Conservation (phyloP, 1,140 invertebrate genomes). For the Drosophila melanogaster region DNA sequence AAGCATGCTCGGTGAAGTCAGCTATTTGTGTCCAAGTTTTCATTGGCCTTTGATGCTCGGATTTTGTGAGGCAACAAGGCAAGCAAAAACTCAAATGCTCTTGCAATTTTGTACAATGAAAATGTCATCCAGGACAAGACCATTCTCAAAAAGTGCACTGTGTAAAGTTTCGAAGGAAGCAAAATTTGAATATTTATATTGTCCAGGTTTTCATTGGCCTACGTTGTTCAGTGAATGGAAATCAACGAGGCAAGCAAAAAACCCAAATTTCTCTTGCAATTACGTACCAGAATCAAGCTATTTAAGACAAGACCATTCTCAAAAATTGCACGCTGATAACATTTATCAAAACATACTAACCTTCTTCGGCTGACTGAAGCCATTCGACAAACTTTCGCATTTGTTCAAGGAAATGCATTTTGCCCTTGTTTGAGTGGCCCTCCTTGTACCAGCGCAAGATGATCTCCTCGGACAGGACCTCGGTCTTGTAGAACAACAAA, state of each 20-base stretch:
- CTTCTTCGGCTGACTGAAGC: slow-evolving; percentile 98
- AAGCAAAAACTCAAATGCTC: slow-evolving; percentile 79
- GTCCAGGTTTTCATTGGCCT: slow-evolving; percentile 83
- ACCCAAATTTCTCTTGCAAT: slow-evolving; percentile 68
- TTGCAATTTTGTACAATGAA: slow-evolving; percentile 75
- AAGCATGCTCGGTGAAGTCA: slow-evolving; percentile 16
- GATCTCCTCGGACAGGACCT: slow-evolving; percentile 95
- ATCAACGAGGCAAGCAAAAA: slow-evolving; percentile 83
- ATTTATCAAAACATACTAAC: slow-evolving; percentile 68
- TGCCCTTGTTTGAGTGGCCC: slow-evolving; percentile 96
- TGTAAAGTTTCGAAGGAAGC: not conserved
- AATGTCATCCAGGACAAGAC: slow-evolving; percentile 42
- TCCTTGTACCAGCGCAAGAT: slow-evolving; percentile 98
- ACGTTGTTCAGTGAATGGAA: slow-evolving; percentile 36
- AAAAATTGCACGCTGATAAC: slow-evolving; percentile 17
- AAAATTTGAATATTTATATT: slow-evolving; percentile 10
- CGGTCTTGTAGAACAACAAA: slow-evolving; percentile 96
- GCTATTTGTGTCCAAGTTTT: slow-evolving; percentile 64
- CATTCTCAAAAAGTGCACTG: slow-evolving; percentile 43
- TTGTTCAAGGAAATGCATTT: slow-evolving; percentile 98
- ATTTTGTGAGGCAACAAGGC: slow-evolving; percentile 59
- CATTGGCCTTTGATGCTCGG: slow-evolving; percentile 76
- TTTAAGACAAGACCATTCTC: slow-evolving; percentile 39
- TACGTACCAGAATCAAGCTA: slow-evolving; percentile 66
- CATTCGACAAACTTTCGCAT: slow-evolving; percentile 99